Conservation (phyloP, 2,888 invertebrate species). For the Megamerina dolium region DNA sequence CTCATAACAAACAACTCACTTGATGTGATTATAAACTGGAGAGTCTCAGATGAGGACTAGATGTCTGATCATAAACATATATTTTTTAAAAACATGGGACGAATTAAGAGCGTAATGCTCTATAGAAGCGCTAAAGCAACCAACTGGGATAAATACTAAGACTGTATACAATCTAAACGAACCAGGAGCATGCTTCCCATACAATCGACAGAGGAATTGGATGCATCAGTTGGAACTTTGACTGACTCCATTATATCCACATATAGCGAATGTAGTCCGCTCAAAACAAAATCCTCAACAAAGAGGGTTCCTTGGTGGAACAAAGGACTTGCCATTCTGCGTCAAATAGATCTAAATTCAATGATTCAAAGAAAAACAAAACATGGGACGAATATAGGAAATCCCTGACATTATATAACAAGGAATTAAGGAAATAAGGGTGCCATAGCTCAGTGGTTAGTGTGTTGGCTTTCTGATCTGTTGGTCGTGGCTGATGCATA, state of each 20-base stretch:
- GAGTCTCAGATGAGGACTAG: neutral
- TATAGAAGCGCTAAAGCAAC: neutral
- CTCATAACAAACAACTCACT: neutral
- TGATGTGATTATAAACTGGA: neutral
- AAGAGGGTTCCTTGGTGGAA: neutral
- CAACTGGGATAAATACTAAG: neutral
- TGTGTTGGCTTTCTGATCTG: too few species aligned
- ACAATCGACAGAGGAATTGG: neutral
- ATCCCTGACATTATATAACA: neutral
- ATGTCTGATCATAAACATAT: neutral
- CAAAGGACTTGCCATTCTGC: neutral
- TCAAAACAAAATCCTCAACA: neutral
- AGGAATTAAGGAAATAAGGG: neutral
- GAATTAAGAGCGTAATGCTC: neutral
- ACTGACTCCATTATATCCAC: neutral
- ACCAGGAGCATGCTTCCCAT: neutral
- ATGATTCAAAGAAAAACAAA: neutral
- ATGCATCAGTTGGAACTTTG: neutral
- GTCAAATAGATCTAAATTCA: neutral
- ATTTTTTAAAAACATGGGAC: neutral
- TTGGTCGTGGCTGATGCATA: too few species aligned
- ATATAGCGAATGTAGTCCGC: neutral
- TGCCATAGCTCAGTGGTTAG: neutral
- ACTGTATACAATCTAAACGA: neutral
- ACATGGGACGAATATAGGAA: neutral